Evolutionary conservation across 1,140 invertebrate genomes (phyloP).

Genomic region (Ceratosolen fusciceps): DNA sequence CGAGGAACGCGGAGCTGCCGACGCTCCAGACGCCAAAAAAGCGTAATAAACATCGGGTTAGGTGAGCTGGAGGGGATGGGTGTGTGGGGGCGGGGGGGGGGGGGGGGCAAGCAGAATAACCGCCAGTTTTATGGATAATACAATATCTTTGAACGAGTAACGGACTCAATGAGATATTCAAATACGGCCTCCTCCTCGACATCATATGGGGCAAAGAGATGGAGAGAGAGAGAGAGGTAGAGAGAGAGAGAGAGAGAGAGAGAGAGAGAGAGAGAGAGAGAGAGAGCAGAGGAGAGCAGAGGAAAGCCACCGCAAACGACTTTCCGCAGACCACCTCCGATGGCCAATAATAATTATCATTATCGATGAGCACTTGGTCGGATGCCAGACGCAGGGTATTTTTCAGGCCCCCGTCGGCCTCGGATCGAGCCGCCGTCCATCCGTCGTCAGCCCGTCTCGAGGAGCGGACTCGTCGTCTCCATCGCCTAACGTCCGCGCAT

Average conservation of each 20-base stretch:
- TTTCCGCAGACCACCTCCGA: background rate
- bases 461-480: background rate
- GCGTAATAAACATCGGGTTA: background rate
- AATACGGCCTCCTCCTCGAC: too few relatives aligned
- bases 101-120: background rate
- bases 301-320: too few relatives aligned
- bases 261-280: too few relatives aligned
- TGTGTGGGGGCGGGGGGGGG: too few relatives aligned
- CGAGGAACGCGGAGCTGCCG: background rate
- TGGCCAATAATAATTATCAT: conserved; percentile 29
- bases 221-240: background rate
- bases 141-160: background rate
- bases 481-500: background rate
- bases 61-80: background rate
- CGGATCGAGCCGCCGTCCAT: background rate
- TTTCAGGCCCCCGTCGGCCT: background rate
- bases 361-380: conserved; percentile 21
- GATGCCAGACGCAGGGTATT: background rate
- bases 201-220: too few relatives aligned
- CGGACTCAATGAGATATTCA: background rate
- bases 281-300: too few relatives aligned
- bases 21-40: background rate
- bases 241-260: too few relatives aligned
- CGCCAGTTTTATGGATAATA: background rate
- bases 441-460: background rate